phyloP scores from a whole-genome alignment of 2,113 vertebrate species.

The Phyllostomus hastatus region DNA sequence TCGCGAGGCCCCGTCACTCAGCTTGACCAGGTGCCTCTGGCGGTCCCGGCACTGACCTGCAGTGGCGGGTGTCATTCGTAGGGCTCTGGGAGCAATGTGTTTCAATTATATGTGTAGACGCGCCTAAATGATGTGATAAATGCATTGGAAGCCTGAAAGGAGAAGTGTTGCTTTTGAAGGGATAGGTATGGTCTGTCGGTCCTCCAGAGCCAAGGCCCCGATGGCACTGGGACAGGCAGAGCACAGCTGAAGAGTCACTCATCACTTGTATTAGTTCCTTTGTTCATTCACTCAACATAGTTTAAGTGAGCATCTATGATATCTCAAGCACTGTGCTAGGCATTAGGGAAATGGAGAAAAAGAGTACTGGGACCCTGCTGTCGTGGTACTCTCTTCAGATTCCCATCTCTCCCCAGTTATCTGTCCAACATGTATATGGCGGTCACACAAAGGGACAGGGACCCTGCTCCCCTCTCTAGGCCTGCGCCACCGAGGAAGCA shows the following conservation, averaged over 20 bases:
- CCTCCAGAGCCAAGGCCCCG: fast-evolving
- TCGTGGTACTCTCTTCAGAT: neutral
- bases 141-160: constrained; percentile 10
- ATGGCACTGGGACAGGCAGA: neutral
- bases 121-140: constrained; percentile 63
- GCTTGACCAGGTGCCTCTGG: neutral
- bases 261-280: neutral
- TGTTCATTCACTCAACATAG: neutral
- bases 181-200: neutral
- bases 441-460: neutral
- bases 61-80: neutral
- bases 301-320: neutral
- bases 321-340: neutral
- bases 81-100: neutral
- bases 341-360: neutral
- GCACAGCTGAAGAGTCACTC: neutral
- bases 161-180: constrained; percentile 25
- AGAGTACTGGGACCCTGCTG: neutral
- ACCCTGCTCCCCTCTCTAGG: neutral
- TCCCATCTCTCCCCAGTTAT: neutral
- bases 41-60: neutral
- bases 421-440: neutral
- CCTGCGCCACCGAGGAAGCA: neutral
- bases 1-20: neutral
- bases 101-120: constrained; percentile 53